Conservation (phyloP, 2,888 invertebrate genomes). For the Pterobdella sp. region DNA sequence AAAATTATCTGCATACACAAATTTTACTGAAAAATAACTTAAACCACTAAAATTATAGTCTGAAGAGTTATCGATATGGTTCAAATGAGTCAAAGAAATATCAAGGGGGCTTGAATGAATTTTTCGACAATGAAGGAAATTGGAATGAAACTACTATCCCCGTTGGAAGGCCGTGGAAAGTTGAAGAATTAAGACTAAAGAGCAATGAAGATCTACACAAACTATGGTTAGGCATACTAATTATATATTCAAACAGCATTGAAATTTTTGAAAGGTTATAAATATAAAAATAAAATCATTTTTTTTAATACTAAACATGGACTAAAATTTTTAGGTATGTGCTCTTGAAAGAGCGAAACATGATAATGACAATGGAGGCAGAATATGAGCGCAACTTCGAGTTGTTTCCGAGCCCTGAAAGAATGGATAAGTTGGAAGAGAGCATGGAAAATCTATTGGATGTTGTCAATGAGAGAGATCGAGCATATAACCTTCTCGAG, state of each 20-base stretch:
- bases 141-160: constrained; percentile 70
- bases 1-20: not conserved
- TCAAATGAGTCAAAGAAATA: constrained; percentile 11
- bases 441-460: constrained; percentile 87
- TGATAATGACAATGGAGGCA: constrained; percentile 91
- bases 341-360: constrained; percentile 87
- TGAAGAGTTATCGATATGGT: not conserved
- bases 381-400: constrained; percentile 62
- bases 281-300: not conserved
- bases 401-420: constrained; percentile 80
- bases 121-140: constrained; percentile 77
- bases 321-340: constrained; percentile 68
- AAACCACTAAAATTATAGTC: not conserved
- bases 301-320: too few relatives aligned
- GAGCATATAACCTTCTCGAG: constrained; percentile 79
- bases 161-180: constrained; percentile 76
- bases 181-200: constrained; percentile 84
- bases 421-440: constrained; percentile 81
- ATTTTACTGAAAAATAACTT: not conserved
- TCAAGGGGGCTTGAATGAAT: constrained; percentile 58
- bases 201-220: constrained; percentile 91
- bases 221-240: constrained; percentile 65
- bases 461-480: constrained; percentile 83
- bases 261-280: not conserved
- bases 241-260: not conserved